Evolutionary conservation across 2,888 invertebrate species (phyloP), one percentile per base, ranked within the genome.

Genomic region (Prenolepis imparis): DNA sequence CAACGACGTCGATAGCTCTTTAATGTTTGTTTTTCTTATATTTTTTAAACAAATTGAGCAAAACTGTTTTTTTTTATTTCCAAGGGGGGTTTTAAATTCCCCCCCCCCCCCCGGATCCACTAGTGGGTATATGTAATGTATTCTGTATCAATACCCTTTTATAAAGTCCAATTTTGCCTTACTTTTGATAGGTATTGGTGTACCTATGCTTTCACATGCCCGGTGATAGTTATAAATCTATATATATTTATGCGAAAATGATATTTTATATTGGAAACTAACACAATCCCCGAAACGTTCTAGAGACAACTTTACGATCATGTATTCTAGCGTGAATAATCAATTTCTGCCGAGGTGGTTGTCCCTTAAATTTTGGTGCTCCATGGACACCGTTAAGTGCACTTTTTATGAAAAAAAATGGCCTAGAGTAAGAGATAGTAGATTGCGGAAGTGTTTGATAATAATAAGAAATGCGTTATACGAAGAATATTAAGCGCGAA

Each of bases 381-480:
- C 94, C 91, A 91, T 93, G 92, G 92, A 94, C 94, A 94, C 94
- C 94, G 94, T 92, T 92, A 94, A 94, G 94, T 94, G 94, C 94
- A 94, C 94, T 94, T 94, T 93, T 92, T 89, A 93, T 90, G 91
- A 92, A 93, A 93, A 61, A 52, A 93, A 93, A 93, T 93, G 94
- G 94, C 94, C 93, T 94, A 94, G 93, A 91, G 91, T 94, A 93
- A 92, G 92, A 91, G 90, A 90, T 91, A 93, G 91, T 91, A 92
- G 90, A 82, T 87, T 89, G 90, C 90, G 88, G 89, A 90, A 91
- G 90, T 91, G 91, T 92, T 91, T 92, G 91, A 90, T 91, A 90
- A 92, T 91, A 91, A 91, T 91, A 92, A 89, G 88, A 91, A 90
- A 91, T 90, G 90, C 88, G 89, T 93, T 92, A 92, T 90, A 92